Percentiles rank a stretch among this genome's conserved stretches.
These are phyloP conservation scores for Oxyteleia sp. DNA, from an alignment of 2,888 invertebrate species.

Conservation along the genomic window DNA sequence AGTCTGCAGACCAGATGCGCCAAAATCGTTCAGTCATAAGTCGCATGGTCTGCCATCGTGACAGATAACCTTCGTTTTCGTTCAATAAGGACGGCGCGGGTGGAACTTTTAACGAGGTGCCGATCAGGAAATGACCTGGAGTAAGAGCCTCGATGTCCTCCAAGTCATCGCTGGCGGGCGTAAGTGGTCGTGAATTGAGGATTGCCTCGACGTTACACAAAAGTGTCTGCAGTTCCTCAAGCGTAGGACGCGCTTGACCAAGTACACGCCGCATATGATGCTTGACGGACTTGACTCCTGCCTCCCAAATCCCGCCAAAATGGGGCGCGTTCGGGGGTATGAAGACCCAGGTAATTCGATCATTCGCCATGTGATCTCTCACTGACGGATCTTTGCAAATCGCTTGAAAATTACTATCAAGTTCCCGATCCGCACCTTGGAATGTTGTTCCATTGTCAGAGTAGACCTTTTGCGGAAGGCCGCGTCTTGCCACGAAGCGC, in stretches of 20 bases:
- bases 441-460: conserved; percentile 52
- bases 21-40: conserved; percentile 73
- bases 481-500: conserved; percentile 39
- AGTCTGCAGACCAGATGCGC: conserved; percentile 75
- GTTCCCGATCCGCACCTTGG: conserved; percentile 34
- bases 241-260: conserved; percentile 21
- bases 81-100: conserved; percentile 73
- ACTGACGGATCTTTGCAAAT: background rate
- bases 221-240: conserved; percentile 18
- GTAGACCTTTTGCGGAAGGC: conserved; percentile 48
- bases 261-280: conserved; percentile 73
- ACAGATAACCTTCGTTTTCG: conserved; percentile 64
- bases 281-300: conserved; percentile 76
- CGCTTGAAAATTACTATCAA: background rate
- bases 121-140: conserved; percentile 49
- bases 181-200: conserved; percentile 11
- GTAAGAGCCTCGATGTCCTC: conserved; percentile 17
- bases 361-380: background rate
- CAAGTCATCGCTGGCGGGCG: background rate
- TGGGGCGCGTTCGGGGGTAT: conserved; percentile 76
- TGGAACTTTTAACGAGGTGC: conserved; percentile 57
- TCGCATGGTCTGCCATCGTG: conserved; percentile 72
- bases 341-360: conserved; percentile 75
- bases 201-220: conserved; percentile 6
- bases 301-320: conserved; percentile 79